Conservation (phyloP, 2,888 invertebrate species). For the Biston stratarius region DNA sequence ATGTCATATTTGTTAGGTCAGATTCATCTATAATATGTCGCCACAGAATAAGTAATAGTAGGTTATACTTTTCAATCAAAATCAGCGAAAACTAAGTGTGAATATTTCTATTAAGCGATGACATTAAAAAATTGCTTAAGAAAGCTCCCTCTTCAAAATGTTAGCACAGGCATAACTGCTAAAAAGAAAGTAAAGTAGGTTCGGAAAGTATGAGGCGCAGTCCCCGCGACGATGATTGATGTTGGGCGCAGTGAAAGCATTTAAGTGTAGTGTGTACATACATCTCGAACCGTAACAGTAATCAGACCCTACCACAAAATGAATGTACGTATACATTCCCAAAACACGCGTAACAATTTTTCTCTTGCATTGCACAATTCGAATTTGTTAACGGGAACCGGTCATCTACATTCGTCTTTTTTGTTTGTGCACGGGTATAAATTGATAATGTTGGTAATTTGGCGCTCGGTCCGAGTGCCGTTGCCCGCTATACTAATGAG, state of each 20-base stretch:
- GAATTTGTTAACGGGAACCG: constrained; percentile 85
- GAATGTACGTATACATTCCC: constrained; percentile 54
- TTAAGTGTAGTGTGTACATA: constrained; percentile 65
- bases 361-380: constrained; percentile 85
- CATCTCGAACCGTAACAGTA: constrained; percentile 75
- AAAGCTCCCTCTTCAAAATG: neutral
- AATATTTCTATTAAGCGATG: neutral
- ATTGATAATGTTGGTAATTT: constrained; percentile 87
- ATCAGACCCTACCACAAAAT: constrained; percentile 74
- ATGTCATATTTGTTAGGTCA: too few relatives aligned
- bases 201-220: constrained; percentile 31
- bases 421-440: constrained; percentile 84
- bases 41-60: too few relatives aligned
- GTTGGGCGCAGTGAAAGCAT: constrained; percentile 77
- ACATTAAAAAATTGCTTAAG: neutral
- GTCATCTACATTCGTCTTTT: constrained; percentile 83
- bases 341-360: constrained; percentile 83
- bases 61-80: neutral
- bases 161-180: neutral
- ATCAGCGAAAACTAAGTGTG: neutral
- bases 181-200: constrained; percentile 6
- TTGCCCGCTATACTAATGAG: constrained; percentile 85
- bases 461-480: constrained; percentile 81
- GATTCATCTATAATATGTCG: too few relatives aligned
- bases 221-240: constrained; percentile 65